Evolutionary conservation across 1,140 invertebrate species (phyloP).

Genomic region (Anastrepha ludens): DNA sequence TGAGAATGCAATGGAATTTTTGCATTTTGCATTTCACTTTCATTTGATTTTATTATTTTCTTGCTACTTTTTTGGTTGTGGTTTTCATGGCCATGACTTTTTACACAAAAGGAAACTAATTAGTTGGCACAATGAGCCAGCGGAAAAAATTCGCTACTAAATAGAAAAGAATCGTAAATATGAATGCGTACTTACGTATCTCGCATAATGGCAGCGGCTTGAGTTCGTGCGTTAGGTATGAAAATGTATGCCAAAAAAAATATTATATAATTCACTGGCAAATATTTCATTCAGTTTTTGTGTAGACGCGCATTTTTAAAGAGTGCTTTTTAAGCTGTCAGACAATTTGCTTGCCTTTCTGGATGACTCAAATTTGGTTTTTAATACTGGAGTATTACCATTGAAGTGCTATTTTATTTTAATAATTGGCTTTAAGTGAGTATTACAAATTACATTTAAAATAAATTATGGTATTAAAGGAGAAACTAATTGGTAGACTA

Average conservation of each 20-base stretch:
- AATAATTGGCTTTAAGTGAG: too few relatives aligned
- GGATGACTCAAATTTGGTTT: too few relatives aligned
- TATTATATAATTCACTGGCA: too few relatives aligned
- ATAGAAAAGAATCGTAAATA: background rate
- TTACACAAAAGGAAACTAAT: slow-evolving; percentile 37
- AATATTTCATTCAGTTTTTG: too few relatives aligned
- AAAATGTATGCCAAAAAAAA: background rate
- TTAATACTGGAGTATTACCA: too few relatives aligned
- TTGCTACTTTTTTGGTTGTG: background rate
- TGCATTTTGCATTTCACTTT: background rate
- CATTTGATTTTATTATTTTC: background rate
- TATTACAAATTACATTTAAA: too few relatives aligned
- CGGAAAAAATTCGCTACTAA: background rate
- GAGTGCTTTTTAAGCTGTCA: too few relatives aligned
- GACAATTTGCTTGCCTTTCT: too few relatives aligned
- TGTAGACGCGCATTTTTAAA: too few relatives aligned
- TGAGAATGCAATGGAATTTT: background rate
- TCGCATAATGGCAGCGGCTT: background rate
- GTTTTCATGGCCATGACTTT: slow-evolving; percentile 38
- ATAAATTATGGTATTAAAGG: too few relatives aligned
- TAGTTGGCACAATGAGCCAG: slow-evolving; percentile 40
- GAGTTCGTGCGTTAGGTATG: background rate
- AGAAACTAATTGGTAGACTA: too few relatives aligned
- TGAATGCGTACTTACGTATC: background rate
- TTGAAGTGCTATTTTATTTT: too few relatives aligned